Evolutionary conservation across 2,797 vertebrate genomes (phyloP), one percentile per base, ranked within the genome.

Genomic region (Echiichthys vipera): DNA sequence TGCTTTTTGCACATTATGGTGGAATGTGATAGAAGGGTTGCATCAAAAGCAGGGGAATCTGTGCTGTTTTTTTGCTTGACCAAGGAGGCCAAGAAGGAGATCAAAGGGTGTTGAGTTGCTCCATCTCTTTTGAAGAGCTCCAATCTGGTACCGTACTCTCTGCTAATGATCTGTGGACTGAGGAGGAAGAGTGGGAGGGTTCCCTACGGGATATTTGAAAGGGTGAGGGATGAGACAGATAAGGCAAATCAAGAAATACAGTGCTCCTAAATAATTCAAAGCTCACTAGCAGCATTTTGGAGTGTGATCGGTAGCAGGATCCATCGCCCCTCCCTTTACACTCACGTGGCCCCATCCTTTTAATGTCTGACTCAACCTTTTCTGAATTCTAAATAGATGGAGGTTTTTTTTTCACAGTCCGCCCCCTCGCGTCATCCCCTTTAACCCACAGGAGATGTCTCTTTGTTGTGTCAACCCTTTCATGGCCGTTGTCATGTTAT

Each of bases 141-240:
- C 81, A 74, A 70, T 87, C 73, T 80, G 87, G 78, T 90, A 66
- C 61, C 69, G 34, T 67, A 77, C 77, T 85, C 81, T 77, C 79
- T 88, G 77, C 89, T 93, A 94, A 92, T 92, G 91, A 93, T 91
- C 82, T 92, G 80, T 84, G 74, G 83, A 78, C 84, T 61, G 55
- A 81, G 77, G 66, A 80, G 65, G 84, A 79, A 57, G 81, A 84
- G 90, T 70, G 74, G 77, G 74, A 74, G 77, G 84, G 42, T 58
- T 83, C 88, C 80, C 87, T 65, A 0, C 7, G 74, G 89, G 88
- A 86, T 77, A 65, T 84, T 82, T 86, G 81, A 90, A 85, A 78
- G 88, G 70, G 71, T 55, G 76, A 83, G 39, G 53, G 78, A 80
- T 72, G 74, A 80, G 86, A 87, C 40, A 15, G 86, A 90, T 83